Evolutionary conservation across 2,113 vertebrate species (phyloP).

Genomic region (Euleptes europaea): DNA sequence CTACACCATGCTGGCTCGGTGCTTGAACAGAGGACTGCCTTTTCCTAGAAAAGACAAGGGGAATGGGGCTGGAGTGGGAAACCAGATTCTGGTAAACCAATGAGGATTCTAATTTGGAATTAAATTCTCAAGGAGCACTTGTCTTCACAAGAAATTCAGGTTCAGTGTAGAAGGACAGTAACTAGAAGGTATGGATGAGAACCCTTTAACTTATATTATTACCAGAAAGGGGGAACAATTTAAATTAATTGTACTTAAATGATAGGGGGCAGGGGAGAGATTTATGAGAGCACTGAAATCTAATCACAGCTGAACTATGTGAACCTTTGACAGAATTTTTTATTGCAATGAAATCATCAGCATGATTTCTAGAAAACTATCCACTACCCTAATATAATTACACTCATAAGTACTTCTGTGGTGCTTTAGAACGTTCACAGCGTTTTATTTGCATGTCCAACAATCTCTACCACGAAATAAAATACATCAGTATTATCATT

Average conservation of each 20-base stretch:
- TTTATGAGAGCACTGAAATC: constrained; percentile 8
- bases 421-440: not conserved
- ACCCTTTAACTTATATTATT: constrained; percentile 16
- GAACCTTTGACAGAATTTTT: constrained; percentile 8
- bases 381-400: not conserved
- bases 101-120: not conserved
- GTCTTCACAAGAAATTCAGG: not conserved
- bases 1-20: too few relatives aligned
- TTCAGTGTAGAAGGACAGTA: constrained; percentile 26
- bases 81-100: not conserved
- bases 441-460: not conserved
- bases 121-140: not conserved
- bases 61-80: not conserved
- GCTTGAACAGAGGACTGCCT: too few relatives aligned
- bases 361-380: not conserved
- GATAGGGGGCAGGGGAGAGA: not conserved
- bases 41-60: not conserved
- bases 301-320: not conserved
- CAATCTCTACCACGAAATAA: not conserved
- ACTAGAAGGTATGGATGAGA: constrained; percentile 29
- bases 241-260: constrained; percentile 61
- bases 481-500: too few relatives aligned
- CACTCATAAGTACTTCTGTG: not conserved
- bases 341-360: not conserved
- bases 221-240: constrained; percentile 39